phyloP scores from a whole-genome alignment of 2,113 vertebrate genomes.

The Bufo bufo region DNA sequence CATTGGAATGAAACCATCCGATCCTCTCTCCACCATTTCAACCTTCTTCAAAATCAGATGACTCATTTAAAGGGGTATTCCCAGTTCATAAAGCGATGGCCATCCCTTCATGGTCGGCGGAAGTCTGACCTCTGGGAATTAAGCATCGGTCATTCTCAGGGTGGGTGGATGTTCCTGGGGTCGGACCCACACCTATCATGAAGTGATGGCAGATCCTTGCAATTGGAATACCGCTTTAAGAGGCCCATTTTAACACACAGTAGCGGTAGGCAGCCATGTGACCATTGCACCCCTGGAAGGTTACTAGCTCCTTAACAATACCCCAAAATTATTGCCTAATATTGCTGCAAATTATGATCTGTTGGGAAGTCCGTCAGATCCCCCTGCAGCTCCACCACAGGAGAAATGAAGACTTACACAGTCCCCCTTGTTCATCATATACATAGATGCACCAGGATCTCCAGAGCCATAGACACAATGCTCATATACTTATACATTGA shows the following conservation, averaged over 20 bases:
- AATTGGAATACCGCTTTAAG: neutral
- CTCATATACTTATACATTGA: no score
- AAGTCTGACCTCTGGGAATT: no score
- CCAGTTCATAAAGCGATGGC: neutral
- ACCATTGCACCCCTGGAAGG: neutral
- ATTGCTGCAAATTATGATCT: neutral
- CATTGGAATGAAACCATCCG: conserved; percentile 43
- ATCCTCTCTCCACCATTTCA: conserved; percentile 14
- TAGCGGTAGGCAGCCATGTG: neutral
- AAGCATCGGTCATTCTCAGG: no score
- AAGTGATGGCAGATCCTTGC: no score
- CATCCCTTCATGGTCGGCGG: no score
- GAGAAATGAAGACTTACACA: neutral
- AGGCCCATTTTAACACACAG: neutral
- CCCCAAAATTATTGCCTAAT: no score
- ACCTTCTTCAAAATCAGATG: neutral
- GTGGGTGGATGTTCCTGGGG: no score
- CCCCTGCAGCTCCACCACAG: neutral
- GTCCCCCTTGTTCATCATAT: neutral
- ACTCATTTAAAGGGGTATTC: neutral
- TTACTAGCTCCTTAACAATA: neutral
- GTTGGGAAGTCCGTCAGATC: neutral
- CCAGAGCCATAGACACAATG: neutral
- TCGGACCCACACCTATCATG: no score
- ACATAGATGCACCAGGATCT: neutral